Evolutionary conservation across 2,888 invertebrate species (phyloP), one percentile per base, ranked within the genome.

Genomic region (Eristalinus sepulchralis): DNA sequence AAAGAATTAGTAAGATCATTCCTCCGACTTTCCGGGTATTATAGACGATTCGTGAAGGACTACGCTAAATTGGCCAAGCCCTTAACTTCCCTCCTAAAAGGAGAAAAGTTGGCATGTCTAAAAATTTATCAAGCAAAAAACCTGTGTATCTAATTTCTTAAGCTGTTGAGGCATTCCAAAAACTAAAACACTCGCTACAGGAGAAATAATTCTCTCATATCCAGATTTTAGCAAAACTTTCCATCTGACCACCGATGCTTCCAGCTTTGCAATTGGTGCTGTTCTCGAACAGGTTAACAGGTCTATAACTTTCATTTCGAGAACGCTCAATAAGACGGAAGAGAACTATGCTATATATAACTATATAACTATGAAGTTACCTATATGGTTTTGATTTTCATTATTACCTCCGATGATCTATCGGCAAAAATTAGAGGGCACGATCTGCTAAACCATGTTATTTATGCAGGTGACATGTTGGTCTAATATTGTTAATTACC

Each of bases 221-320:
- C 68, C 83, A 4, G 47, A 75, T 22, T 75, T 78, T 17, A 62
- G 17, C 33, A 47, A 53, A 47, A 17, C 34, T n/a, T 75, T 78
- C 17, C 47, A 86, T 3, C 20, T 86, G 22, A 89, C 89, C 1
- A 90, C 90, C 5, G 90, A 91, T 70, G 90, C 90, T 0, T 88
- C 88, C 8, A 83, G 89, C 31, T 88, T 33, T n/a, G 90, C 90
- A 0, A 59, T 90, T 1, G 90, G 89, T 0, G 89, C 83, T 1
- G 89, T 90, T 4, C 60, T 90, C 27, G 86, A 86, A 9, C 90
- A 90, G 85, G 88, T 73, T 24, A 82, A 89, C 76, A 63, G 87
- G 22, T 72, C 71, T 0, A 77, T 83, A 27, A 66, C 36, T 0
- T 86, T 86, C n/a, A 33, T 86, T 0, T 82, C 82, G 0, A 31